Conservation (phyloP, 2,888 invertebrate genomes). For the Tetheella fluctuosa region DNA sequence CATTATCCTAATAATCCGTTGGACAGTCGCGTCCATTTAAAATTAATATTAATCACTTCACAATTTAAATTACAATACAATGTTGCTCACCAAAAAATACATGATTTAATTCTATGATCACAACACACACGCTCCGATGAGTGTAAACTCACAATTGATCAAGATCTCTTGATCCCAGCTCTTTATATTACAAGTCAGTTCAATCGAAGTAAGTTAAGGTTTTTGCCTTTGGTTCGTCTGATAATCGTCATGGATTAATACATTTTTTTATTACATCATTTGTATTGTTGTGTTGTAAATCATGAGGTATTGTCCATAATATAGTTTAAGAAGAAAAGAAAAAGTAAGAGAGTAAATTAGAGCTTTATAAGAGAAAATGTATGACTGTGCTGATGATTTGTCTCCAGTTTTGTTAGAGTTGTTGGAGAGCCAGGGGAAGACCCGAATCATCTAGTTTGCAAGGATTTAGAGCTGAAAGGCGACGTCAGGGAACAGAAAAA, state of each 20-base stretch:
- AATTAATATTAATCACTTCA: neutral
- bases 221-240: constrained; percentile 2
- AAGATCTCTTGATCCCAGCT: constrained; percentile 37
- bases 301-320: neutral
- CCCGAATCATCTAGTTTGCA: neutral
- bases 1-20: neutral
- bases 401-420: too few relatives aligned
- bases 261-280: neutral
- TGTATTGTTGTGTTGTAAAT: neutral
- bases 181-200: constrained; percentile 48
- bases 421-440: too few relatives aligned
- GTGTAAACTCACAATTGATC: constrained; percentile 30
- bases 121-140: constrained; percentile 16
- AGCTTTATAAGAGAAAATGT: neutral
- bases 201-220: neutral
- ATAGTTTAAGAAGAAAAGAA: neutral
- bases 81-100: constrained; percentile 52
- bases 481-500: too few relatives aligned
- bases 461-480: too few relatives aligned
- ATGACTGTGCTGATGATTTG: too few relatives aligned
- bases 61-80: neutral
- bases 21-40: too few relatives aligned
- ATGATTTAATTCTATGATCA: constrained; percentile 28
- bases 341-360: neutral
- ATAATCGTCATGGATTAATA: neutral